A percentile compares a stretch with the other conserved stretches of the same genome.
phyloP scores from a whole-genome alignment of 2,888 invertebrate genomes.

The Encarsia formosa region DNA sequence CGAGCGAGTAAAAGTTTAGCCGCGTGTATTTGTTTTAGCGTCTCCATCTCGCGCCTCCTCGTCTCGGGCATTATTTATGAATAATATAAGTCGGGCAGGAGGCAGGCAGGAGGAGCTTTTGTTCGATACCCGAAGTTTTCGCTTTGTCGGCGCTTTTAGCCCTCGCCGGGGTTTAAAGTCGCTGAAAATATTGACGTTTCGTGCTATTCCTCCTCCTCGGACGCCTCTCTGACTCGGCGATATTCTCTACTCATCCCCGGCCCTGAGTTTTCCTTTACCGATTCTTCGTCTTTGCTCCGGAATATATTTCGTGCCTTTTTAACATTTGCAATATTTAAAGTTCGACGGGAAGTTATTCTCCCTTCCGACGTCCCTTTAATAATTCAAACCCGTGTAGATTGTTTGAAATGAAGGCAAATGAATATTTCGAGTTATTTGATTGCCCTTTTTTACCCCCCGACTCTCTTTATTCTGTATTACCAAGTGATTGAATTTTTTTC shows the following conservation, averaged over 20 bases:
- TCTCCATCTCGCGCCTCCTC: too few relatives aligned
- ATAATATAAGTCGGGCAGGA: slow-evolving; percentile 10
- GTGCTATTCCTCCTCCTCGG: too few relatives aligned
- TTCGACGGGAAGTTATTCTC: background rate
- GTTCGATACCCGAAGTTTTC: slow-evolving; percentile 6
- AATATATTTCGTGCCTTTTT: slow-evolving; percentile 5
- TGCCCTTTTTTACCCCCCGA: too few relatives aligned
- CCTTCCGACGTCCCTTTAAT: background rate
- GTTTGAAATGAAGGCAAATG: too few relatives aligned
- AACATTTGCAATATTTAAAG: slow-evolving; percentile 2
- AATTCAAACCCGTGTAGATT: too few relatives aligned
- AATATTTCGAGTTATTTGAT: too few relatives aligned
- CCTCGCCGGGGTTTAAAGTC: background rate
- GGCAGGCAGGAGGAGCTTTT: too few relatives aligned
- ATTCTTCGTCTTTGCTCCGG: background rate
- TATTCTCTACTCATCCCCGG: background rate
- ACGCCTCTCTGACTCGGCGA: background rate
- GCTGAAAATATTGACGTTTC: slow-evolving; percentile 18
- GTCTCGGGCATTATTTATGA: slow-evolving; percentile 16
- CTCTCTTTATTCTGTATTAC: too few relatives aligned
- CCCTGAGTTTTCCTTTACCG: background rate
- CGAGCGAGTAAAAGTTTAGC: too few relatives aligned
- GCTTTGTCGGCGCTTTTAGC: slow-evolving; percentile 5
- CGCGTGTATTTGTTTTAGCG: too few relatives aligned
- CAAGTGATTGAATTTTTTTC: too few relatives aligned